A percentile compares a stretch with the other conserved stretches of the same genome.
Evolutionary conservation across 2,797 vertebrate species (phyloP).

Genomic region (Darevskia nairensis): DNA sequence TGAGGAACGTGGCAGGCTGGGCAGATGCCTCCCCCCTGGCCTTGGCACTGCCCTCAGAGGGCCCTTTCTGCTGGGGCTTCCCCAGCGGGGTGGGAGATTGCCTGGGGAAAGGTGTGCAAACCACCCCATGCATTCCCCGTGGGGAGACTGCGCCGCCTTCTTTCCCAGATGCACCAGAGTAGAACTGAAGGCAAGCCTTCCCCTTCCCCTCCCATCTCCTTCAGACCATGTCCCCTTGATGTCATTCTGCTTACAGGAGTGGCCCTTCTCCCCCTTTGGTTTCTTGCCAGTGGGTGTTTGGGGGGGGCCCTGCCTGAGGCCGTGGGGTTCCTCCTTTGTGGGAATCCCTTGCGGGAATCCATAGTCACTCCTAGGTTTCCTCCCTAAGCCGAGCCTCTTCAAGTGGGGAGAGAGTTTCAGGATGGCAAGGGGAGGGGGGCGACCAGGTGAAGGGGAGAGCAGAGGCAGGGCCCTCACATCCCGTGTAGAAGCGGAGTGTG

Average conservation of each 20-base stretch:
- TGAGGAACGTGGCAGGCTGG: neutral
- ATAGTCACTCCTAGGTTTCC: too few species aligned
- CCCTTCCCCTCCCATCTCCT: neutral
- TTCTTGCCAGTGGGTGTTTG: neutral
- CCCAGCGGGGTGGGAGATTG: neutral
- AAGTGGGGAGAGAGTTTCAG: neutral
- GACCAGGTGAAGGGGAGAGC: neutral
- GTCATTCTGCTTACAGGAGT: too few species aligned
- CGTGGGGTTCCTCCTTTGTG: too few species aligned
- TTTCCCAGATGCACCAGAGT: neutral
- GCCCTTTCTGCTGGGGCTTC: neutral
- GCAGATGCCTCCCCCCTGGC: neutral
- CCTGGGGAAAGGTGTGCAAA: neutral
- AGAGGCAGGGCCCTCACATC: neutral
- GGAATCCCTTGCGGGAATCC: neutral
- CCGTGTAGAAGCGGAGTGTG: too few species aligned
- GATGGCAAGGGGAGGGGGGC: too few species aligned
- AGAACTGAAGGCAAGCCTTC: neutral
- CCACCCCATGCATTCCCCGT: neutral
- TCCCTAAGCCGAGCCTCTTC: neutral
- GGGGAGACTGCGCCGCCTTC: rapidly evolving
- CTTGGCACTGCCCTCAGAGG: neutral
- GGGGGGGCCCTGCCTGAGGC: neutral
- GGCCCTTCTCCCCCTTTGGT: neutral
- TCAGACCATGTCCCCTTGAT: neutral